Conservation (phyloP, 1,140 invertebrate species). For the Papilio aristodemus region DNA sequence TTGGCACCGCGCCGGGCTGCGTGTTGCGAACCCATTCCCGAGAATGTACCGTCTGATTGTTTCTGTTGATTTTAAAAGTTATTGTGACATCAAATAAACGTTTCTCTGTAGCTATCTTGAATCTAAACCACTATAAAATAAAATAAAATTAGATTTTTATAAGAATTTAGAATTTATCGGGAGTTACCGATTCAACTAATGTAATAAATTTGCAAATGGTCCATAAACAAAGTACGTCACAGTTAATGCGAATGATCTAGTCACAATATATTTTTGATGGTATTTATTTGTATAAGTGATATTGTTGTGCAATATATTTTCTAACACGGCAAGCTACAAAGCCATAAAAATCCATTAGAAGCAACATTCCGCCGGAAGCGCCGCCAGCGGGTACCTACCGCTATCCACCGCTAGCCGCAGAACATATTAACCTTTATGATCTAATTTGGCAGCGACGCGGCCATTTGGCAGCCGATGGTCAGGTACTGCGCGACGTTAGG, state of each 20-base stretch:
- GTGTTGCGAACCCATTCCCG: constrained; percentile 6
- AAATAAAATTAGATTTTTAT: not conserved
- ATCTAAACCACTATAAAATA: not conserved
- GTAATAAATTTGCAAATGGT: too few species aligned
- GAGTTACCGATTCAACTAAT: too few species aligned
- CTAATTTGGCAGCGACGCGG: constrained; percentile 52
- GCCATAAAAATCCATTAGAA: constrained; percentile 35
- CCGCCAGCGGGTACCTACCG: constrained; percentile 20
- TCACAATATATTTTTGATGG: too few species aligned
- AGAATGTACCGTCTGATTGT: not conserved
- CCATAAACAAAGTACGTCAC: too few species aligned
- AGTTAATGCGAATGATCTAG: too few species aligned
- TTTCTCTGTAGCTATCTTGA: not conserved
- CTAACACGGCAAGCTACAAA: constrained; percentile 14
- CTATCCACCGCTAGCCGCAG: constrained; percentile 35
- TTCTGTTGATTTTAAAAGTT: not conserved
- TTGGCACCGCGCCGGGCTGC: not conserved
- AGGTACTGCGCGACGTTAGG: constrained; percentile 28
- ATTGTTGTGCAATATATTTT: constrained; percentile 11
- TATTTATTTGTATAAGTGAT: too few species aligned
- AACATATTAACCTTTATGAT: constrained; percentile 59
- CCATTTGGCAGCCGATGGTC: constrained; percentile 49
- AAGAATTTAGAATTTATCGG: too few species aligned
- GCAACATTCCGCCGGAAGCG: constrained; percentile 17
- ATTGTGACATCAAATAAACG: not conserved